A percentile compares a stretch with the other conserved stretches of the same genome.
phyloP scores from a whole-genome alignment of 2,113 vertebrate genomes.

The Notechis scutatus region DNA sequence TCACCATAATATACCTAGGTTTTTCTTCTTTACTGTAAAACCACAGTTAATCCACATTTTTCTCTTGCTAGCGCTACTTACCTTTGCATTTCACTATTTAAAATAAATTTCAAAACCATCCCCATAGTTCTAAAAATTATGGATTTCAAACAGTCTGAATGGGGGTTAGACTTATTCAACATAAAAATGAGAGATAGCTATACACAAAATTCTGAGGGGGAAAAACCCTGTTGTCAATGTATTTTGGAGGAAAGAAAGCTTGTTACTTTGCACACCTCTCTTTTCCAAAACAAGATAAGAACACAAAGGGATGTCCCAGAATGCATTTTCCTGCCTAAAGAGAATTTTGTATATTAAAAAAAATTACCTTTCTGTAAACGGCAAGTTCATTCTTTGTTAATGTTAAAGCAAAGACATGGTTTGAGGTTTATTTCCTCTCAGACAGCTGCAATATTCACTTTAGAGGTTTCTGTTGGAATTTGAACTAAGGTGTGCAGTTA shows the following conservation, averaged over 20 bases:
- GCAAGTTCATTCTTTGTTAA: constrained; percentile 9
- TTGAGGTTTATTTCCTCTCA: neutral
- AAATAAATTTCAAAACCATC: neutral
- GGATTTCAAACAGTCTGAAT: constrained; percentile 42
- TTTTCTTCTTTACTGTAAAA: neutral
- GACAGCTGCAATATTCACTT: neutral
- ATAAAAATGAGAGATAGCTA: constrained; percentile 6
- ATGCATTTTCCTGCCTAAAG: neutral
- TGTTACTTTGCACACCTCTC: neutral
- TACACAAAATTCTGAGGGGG: neutral
- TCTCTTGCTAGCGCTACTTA: neutral
- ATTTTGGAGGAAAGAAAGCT: neutral
- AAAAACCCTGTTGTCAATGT: neutral
- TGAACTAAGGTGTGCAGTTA: neutral
- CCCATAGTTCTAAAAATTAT: constrained; percentile 34
- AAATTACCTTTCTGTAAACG: neutral
- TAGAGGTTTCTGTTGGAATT: neutral
- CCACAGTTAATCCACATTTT: neutral
- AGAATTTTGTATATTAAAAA: constrained; percentile 10
- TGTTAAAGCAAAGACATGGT: neutral
- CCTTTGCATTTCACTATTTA: neutral
- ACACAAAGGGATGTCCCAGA: neutral
- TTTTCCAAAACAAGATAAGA: neutral
- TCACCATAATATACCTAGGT: neutral
- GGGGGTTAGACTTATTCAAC: constrained; percentile 38